Base-by-base conservation (phyloP, 2,888 invertebrate genomes). In the Taphrorychus bicolor region DNA sequence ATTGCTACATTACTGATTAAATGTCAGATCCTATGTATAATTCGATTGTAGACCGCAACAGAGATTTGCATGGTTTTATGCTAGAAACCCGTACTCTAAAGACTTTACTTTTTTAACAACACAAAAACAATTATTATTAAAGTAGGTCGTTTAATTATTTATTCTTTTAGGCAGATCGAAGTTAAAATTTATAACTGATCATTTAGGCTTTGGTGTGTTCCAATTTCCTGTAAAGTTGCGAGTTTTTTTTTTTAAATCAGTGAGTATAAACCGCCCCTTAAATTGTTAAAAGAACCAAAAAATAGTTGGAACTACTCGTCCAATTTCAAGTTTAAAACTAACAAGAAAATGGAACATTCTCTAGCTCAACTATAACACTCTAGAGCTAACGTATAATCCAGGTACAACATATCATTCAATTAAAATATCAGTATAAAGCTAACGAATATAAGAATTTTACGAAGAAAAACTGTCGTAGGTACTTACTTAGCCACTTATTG, bases 371-470 rank as follows among this genome's bases (percentile, higher is more conserved):
- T 45, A 5, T 5, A 14, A 45, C 14, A 3, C 16, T 7, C 32
- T 32, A 32, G 11, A 7, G 11, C 5, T 56, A 71, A 64, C 57
- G 60, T 67, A 61, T 70, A 70, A 73, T 71, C 71, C 70, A 71
- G 70, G 54, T 63, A 58, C 51, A 69, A 76, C 76, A 77, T 77
- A 77, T 77, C 76, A 74, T 70, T 68, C 71, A 60, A 66, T 66
- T 70, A 64, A 63, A 70, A 69, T 69, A 59, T 71, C 69, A 52
- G 71, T 56, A 59, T 62, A 59, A 71, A 63, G 41, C 59, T 61
- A 54, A 66, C 7, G 18, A 54, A 48, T 1, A 65, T 18, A 54
- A n/a, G n/a, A n/a, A 51, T 59, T 56, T 54, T 60, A 52, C 48
- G 56, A 45, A 59, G 18, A 49, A 58, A 61, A 62, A 58, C 16